Conservation (phyloP, 2,797 vertebrate genomes). For the Sorex maritimensis region DNA sequence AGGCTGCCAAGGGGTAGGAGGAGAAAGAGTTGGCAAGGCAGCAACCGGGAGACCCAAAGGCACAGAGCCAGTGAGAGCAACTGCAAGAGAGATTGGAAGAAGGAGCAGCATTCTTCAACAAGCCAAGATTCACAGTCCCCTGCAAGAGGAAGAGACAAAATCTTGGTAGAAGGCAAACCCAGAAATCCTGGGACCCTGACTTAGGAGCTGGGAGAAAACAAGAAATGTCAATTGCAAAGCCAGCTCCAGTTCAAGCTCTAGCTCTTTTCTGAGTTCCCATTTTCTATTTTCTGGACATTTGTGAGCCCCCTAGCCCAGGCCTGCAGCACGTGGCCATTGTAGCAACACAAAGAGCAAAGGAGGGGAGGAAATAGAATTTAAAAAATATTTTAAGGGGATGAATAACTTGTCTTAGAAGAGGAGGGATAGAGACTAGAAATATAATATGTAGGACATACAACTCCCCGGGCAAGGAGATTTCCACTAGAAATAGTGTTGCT, state of each 20-base stretch:
- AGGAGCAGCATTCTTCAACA: background rate
- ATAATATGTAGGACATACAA: constrained; percentile 16
- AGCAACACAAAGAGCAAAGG: no score
- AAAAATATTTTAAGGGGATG: background rate
- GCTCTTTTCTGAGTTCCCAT: constrained; percentile 34
- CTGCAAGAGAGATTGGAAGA: background rate
- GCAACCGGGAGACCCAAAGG: background rate
- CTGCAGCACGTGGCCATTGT: no score
- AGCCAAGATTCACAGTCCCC: background rate
- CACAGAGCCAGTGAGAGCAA: background rate
- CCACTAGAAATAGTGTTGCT: background rate
- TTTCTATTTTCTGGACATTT: background rate
- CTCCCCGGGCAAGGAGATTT: background rate
- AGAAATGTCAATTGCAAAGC: background rate
- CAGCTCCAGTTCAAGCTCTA: background rate
- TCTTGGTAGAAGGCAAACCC: background rate
- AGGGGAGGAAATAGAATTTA: no score
- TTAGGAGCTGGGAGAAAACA: background rate
- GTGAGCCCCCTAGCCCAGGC: no score
- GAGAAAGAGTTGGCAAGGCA: no score
- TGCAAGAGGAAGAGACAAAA: background rate
- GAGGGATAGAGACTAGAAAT: background rate
- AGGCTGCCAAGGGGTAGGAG: accelerated
- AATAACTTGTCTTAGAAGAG: constrained; percentile 47
- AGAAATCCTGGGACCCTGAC: background rate